Percentiles rank a stretch among this genome's conserved stretches.
Evolutionary conservation across 2,113 vertebrate genomes (phyloP).

Genomic region (Rhinopomastus cyanomelas): DNA sequence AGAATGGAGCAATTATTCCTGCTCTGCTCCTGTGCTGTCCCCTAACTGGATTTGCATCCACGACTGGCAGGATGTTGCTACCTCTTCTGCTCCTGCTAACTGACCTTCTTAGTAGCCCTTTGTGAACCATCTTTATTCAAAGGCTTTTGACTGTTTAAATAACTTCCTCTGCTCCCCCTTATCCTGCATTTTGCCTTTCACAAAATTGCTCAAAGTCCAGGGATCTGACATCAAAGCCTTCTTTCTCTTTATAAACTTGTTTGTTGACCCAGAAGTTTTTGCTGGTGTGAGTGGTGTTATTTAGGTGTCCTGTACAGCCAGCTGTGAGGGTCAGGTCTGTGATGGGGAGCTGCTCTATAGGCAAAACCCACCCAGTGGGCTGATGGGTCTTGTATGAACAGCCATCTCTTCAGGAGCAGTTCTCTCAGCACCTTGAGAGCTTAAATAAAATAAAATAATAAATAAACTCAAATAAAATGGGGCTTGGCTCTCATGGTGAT

Average conservation of each 20-base stretch:
- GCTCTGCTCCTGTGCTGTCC: background rate
- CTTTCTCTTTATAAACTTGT: background rate
- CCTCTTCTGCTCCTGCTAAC: constrained; percentile 19
- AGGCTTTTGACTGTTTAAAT: constrained; percentile 43
- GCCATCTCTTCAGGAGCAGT: background rate
- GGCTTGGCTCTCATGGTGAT: rapidly evolving
- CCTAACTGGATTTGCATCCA: constrained; percentile 61
- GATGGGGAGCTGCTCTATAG: background rate
- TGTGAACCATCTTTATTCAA: constrained; percentile 42
- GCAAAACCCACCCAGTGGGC: background rate
- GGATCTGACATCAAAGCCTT: background rate
- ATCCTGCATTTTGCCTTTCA: constrained; percentile 12
- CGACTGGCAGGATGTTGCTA: constrained; percentile 37
- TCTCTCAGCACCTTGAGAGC: background rate
- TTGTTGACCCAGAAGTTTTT: constrained; percentile 3
- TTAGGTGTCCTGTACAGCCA: rapidly evolving
- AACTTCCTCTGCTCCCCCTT: constrained; percentile 48
- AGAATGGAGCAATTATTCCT: constrained; percentile 54
- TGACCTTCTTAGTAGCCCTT: constrained; percentile 42
- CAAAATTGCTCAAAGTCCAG: constrained; percentile 30
- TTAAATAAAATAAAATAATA: constrained; percentile 9
- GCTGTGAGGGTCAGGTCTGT: background rate
- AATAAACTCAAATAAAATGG: background rate
- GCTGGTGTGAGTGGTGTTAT: background rate
- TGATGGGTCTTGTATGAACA: background rate